Evolutionary conservation across 2,113 vertebrate species (phyloP).

Genomic region (Cisticola juncidis): DNA sequence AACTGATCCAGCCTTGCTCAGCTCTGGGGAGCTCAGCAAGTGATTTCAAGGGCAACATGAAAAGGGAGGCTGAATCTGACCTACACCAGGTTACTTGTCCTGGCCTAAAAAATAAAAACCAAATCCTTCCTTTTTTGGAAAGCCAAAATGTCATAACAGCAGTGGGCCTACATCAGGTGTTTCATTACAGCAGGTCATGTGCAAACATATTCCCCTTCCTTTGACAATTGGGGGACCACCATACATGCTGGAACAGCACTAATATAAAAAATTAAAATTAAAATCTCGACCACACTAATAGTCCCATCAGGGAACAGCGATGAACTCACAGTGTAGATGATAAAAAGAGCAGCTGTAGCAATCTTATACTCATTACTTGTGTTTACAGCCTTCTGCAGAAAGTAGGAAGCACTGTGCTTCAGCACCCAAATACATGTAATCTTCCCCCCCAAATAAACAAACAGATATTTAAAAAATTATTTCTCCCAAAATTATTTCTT

Average conservation of each 20-base stretch:
- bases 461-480: neutral
- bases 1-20: neutral
- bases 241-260: neutral
- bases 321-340: conserved; percentile 21
- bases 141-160: neutral
- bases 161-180: neutral
- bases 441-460: neutral
- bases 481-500: neutral
- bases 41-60: neutral
- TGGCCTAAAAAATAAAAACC: neutral
- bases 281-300: neutral
- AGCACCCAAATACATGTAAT: neutral
- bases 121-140: neutral
- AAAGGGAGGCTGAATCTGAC: neutral
- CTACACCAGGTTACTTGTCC: neutral
- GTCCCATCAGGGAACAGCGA: conserved; percentile 6
- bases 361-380: conserved; percentile 38
- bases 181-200: neutral
- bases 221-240: neutral
- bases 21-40: neutral
- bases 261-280: neutral
- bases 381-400: conserved; percentile 44
- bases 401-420: conserved; percentile 5
- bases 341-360: conserved; percentile 62
- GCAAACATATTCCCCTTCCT: neutral